These are phyloP conservation scores for Lepidothrix coronata DNA, from an alignment of 2,113 vertebrate genomes.

Conservation along the genomic window DNA sequence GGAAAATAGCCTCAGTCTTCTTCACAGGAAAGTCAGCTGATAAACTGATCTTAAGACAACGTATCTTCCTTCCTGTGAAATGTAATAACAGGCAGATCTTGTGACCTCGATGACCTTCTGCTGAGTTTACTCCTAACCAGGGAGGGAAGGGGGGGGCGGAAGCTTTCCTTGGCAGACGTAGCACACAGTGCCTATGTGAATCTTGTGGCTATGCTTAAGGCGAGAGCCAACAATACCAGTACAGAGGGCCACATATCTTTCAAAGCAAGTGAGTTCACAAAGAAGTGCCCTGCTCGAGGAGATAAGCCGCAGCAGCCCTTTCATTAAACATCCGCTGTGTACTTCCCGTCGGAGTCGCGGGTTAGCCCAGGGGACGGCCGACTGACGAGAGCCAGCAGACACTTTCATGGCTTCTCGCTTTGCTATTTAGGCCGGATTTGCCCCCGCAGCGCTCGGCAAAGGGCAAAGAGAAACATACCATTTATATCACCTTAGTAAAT, in stretches of 20 bases:
- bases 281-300: neutral
- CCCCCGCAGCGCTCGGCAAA: conserved; percentile 25
- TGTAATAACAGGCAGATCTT: conserved; percentile 64
- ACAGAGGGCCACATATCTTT: conserved; percentile 40
- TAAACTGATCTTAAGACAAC: conserved; percentile 74
- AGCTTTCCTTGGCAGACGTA: conserved; percentile 24
- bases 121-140: neutral
- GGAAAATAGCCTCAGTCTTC: conserved; percentile 68
- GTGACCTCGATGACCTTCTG: conserved; percentile 55
- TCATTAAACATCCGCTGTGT: conserved; percentile 54
- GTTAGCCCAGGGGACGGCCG: neutral
- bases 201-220: conserved; percentile 14
- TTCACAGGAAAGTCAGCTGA: conserved; percentile 77
- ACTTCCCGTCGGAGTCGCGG: conserved; percentile 20
- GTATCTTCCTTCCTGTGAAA: conserved; percentile 78
- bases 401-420: neutral
- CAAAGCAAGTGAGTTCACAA: conserved; percentile 33
- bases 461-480: conserved; percentile 57
- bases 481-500: conserved; percentile 46
- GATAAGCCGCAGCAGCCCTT: conserved; percentile 64
- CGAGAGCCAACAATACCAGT: conserved; percentile 39
- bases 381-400: neutral
- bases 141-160: neutral
- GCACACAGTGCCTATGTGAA: conserved; percentile 35
- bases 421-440: conserved; percentile 21